Conservation (phyloP, 2,888 invertebrate species). For the Phlogophora meticulosa region DNA sequence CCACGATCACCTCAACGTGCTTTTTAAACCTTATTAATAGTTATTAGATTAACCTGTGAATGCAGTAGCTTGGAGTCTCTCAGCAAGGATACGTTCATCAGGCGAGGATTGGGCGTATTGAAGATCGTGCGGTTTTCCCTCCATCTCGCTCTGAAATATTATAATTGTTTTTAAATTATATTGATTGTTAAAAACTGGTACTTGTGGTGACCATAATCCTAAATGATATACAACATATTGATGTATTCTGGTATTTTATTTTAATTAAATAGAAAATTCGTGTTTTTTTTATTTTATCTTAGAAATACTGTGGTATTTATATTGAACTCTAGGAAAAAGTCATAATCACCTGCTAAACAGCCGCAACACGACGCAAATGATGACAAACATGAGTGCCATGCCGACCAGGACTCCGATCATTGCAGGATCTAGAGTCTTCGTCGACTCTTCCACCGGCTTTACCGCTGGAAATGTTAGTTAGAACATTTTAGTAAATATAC, state of each 20-base stretch:
- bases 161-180: background rate
- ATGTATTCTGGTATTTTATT: too few species aligned
- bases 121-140: slow-evolving; percentile 97
- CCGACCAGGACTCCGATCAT: slow-evolving; percentile 97
- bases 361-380: slow-evolving; percentile 97
- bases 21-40: background rate
- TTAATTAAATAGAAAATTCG: too few species aligned
- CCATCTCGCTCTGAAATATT: slow-evolving; percentile 95
- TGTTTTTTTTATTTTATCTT: too few species aligned
- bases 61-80: slow-evolving; percentile 95
- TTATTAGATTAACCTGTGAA: slow-evolving; percentile 84
- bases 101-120: slow-evolving; percentile 97
- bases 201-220: too few species aligned
- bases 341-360: slow-evolving; percentile 96
- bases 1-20: too few species aligned
- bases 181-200: too few species aligned
- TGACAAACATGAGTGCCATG: slow-evolving; percentile 98
- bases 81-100: slow-evolving; percentile 97
- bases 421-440: slow-evolving; percentile 95
- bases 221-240: too few species aligned
- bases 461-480: slow-evolving; percentile 81
- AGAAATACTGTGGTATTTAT: too few species aligned
- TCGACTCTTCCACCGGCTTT: slow-evolving; percentile 92
- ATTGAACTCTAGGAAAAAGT: too few species aligned
- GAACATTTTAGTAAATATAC: background rate